A percentile compares a stretch with the other conserved stretches of the same genome.
phyloP scores from a whole-genome alignment of 1,140 invertebrate genomes.

The Zaprionus davidi region DNA sequence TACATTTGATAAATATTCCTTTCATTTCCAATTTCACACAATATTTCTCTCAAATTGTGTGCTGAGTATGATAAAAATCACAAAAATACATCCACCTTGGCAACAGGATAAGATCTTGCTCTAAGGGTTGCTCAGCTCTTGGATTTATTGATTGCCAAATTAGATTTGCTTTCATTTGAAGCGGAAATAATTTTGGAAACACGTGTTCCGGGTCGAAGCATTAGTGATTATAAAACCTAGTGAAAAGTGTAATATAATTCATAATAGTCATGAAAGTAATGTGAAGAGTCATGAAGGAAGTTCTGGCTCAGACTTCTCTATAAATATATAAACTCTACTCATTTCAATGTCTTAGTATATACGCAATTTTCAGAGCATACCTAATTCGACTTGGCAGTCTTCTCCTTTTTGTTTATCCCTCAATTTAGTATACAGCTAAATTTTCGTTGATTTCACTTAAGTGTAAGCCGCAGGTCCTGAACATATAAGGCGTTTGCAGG shows the following conservation, averaged over 20 bases:
- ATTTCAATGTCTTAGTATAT: too few relatives aligned
- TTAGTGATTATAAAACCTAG: background rate
- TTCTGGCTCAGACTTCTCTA: too few relatives aligned
- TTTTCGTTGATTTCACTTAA: constrained; percentile 78
- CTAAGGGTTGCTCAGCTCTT: constrained; percentile 19
- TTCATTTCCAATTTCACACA: background rate
- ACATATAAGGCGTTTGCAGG: constrained; percentile 64
- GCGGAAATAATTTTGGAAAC: constrained; percentile 28
- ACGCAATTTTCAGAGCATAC: background rate
- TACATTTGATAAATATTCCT: background rate
- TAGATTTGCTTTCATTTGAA: constrained; percentile 41
- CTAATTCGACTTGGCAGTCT: background rate
- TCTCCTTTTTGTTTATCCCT: background rate
- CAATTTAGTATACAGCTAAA: constrained; percentile 23
- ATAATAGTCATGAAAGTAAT: too few relatives aligned
- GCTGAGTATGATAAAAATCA: background rate
- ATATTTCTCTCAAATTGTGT: background rate
- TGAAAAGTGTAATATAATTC: background rate
- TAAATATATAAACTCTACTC: too few relatives aligned
- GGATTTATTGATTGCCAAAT: constrained; percentile 39
- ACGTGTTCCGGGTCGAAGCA: constrained; percentile 30
- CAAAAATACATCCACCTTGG: background rate
- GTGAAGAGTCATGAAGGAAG: too few relatives aligned
- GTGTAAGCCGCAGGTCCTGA: constrained; percentile 59
- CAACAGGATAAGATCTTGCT: background rate